Conservation (phyloP, 2,888 invertebrate species). For the Tinea trinotella region DNA sequence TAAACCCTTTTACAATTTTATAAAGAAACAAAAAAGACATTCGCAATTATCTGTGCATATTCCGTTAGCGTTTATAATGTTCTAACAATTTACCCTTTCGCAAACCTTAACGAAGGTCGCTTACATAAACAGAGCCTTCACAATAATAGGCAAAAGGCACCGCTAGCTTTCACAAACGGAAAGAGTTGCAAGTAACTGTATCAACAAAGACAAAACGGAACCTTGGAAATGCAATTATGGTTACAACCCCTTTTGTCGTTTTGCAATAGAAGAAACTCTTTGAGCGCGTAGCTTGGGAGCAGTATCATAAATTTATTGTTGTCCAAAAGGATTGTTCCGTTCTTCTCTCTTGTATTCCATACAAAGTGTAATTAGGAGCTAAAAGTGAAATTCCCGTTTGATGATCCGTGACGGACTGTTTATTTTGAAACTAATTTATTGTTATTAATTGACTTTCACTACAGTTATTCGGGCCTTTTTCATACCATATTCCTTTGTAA, state of each 20-base stretch:
- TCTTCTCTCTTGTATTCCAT: too few species aligned
- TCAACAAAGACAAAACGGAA: constrained; percentile 12
- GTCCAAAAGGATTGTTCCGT: constrained; percentile 41
- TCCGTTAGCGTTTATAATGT: constrained; percentile 6
- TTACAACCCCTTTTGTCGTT: constrained; percentile 34
- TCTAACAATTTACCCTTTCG: constrained; percentile 44
- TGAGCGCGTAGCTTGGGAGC: constrained; percentile 22
- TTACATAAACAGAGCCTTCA: constrained; percentile 35
- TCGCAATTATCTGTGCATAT: constrained; percentile 20
- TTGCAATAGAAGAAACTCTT: constrained; percentile 30
- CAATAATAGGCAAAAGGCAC: constrained; percentile 41
- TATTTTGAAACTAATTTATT: constrained; percentile 30
- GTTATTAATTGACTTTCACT: constrained; percentile 54
- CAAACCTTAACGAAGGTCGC: constrained; percentile 54
- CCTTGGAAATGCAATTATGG: constrained; percentile 33
- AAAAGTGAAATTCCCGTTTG: constrained; percentile 60
- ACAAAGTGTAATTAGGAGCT: constrained; percentile 62
- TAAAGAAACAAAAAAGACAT: constrained; percentile 14
- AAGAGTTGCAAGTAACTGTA: constrained; percentile 59
- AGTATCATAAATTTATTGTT: constrained; percentile 48
- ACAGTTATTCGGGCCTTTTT: background rate
- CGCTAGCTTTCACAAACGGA: constrained; percentile 47
- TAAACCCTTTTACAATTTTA: constrained; percentile 20
- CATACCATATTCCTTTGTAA: background rate
- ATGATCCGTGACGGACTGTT: constrained; percentile 52